A percentile compares a stretch with the other conserved stretches of the same genome.
Evolutionary conservation across 2,113 vertebrate genomes (phyloP).

Genomic region (Nycticebus coucang): DNA sequence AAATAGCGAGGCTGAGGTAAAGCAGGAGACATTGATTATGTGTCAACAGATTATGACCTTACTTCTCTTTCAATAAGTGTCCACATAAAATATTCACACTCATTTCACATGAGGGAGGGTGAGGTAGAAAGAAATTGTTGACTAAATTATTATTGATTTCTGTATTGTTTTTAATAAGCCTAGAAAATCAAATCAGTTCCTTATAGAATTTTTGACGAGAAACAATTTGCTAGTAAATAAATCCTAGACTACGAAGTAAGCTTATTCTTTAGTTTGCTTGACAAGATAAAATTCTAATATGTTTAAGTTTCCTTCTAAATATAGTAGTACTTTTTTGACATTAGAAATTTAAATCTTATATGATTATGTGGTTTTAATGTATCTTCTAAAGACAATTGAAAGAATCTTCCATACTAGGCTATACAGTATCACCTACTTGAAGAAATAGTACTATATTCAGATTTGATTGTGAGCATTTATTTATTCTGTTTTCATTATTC

Average conservation of each 20-base stretch:
- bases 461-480: neutral
- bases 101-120: conserved; percentile 13
- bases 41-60: neutral
- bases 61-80: conserved; percentile 2
- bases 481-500: neutral
- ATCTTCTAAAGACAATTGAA: neutral
- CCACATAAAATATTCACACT: conserved; percentile 9
- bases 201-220: conserved; percentile 44
- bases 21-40: neutral
- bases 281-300: neutral
- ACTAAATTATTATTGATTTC: conserved; percentile 40
- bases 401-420: neutral
- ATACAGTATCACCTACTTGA: neutral
- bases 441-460: neutral
- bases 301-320: conserved; percentile 39
- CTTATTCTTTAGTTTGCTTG: conserved; percentile 1
- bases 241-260: neutral
- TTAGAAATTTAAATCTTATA: neutral
- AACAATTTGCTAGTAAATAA: conserved; percentile 47
- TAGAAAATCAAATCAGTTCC: conserved; percentile 21
- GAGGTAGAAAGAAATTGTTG: neutral
- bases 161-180: conserved; percentile 14
- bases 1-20: neutral
- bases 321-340: neutral
- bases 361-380: neutral